Percentiles rank a stretch among this genome's conserved stretches.
Evolutionary conservation across 2,797 vertebrate species (phyloP).

Genomic region (Selene dorsalis): DNA sequence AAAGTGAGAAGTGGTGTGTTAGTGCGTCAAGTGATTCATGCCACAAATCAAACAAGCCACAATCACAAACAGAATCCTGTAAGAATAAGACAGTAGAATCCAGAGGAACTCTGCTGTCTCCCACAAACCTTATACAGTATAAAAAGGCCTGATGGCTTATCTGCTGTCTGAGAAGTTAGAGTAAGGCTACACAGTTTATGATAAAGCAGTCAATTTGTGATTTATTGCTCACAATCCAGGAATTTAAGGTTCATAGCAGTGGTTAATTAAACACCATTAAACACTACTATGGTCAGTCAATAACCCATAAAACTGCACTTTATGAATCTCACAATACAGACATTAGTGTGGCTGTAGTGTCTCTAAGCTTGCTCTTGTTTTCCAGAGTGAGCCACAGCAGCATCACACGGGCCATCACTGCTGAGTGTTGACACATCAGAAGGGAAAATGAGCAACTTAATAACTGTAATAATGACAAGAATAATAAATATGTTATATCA

Average conservation of each 20-base stretch:
- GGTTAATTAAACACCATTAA: conserved; percentile 1
- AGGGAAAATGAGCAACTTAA: conserved; percentile 6
- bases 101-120: neutral
- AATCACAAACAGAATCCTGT: neutral
- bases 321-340: neutral
- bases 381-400: neutral
- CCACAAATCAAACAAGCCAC: neutral
- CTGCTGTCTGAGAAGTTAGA: neutral
- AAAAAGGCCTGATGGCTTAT: neutral
- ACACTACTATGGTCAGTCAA: neutral
- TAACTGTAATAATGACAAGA: neutral
- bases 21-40: neutral
- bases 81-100: neutral
- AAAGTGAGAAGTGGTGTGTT: neutral
- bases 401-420: neutral
- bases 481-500: neutral
- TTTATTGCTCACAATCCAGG: too few relatives aligned
- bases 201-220: neutral
- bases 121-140: neutral
- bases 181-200: neutral
- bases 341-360: neutral
- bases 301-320: neutral
- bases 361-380: neutral
- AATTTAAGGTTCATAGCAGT: neutral
- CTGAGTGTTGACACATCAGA: neutral